Evolutionary conservation across 2,113 vertebrate species (phyloP).

Genomic region (Elanus axillaris): DNA sequence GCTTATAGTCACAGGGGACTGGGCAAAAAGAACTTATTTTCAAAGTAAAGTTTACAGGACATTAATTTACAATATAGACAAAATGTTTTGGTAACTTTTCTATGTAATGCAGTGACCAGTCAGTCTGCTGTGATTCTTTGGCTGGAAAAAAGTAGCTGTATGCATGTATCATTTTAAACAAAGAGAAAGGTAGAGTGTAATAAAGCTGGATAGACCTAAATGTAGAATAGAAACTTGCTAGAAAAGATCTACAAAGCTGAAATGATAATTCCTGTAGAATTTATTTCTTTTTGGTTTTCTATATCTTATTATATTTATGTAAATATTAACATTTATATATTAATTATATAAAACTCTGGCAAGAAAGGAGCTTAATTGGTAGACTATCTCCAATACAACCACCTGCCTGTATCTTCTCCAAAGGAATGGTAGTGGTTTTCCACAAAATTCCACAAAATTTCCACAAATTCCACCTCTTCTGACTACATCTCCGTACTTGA

Average conservation of each 20-base stretch:
- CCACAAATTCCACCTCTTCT: neutral
- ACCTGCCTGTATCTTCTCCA: neutral
- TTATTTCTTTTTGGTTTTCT: neutral
- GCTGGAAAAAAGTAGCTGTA: neutral
- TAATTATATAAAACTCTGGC: neutral
- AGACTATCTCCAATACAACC: neutral
- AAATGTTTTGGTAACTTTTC: slow-evolving; percentile 30
- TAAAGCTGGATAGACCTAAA: neutral
- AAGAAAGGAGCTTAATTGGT: neutral
- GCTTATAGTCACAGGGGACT: slow-evolving; percentile 47
- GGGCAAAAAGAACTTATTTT: slow-evolving; percentile 6
- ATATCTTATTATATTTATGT: neutral
- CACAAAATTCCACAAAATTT: neutral
- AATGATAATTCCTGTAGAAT: neutral
- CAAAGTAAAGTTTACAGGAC: slow-evolving; percentile 45
- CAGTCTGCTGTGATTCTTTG: neutral
- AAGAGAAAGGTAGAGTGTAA: neutral
- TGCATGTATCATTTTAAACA: neutral
- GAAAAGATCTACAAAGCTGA: neutral
- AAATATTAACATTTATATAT: neutral
- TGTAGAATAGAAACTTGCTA: neutral
- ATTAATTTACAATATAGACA: slow-evolving; percentile 33
- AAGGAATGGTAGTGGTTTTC: neutral
- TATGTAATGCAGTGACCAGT: neutral
- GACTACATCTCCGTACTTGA: neutral